Percentiles rank a stretch among this genome's conserved stretches.
Conservation (phyloP, 2,113 vertebrate genomes). For the Apistogramma diplotaenia region DNA sequence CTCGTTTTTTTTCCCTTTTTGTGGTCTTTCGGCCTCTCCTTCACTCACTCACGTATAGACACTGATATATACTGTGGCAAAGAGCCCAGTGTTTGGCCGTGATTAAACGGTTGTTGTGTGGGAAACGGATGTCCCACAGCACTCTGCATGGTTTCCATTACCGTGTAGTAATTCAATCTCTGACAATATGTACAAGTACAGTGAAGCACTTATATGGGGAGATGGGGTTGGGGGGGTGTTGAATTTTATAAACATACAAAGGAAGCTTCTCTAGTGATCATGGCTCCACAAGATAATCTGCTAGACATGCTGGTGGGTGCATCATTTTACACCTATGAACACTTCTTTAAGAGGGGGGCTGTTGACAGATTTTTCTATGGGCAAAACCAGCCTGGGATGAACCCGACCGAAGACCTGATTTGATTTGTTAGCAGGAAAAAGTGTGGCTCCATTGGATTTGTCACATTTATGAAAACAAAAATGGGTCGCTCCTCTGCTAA, state of each 20-base stretch:
- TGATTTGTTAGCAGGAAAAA: constrained; percentile 48
- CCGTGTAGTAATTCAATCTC: constrained; percentile 60
- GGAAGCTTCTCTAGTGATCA: constrained; percentile 8
- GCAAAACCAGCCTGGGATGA: constrained; percentile 3
- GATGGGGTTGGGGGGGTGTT: background rate
- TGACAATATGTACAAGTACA: constrained; percentile 46
- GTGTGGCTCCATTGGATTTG: constrained; percentile 68
- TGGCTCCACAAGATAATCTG: background rate
- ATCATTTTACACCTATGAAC: background rate
- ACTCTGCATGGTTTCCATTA: constrained; percentile 74
- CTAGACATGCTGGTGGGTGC: background rate
- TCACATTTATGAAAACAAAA: constrained; percentile 66
- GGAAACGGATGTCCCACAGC: constrained; percentile 75
- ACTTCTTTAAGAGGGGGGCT: background rate
- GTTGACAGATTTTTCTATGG: background rate
- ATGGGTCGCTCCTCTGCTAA: constrained; percentile 56
- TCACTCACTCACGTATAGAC: constrained; percentile 35
- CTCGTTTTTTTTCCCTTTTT: background rate
- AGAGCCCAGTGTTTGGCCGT: constrained; percentile 57
- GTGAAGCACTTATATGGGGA: constrained; percentile 54
- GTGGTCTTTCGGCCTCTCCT: constrained; percentile 26
- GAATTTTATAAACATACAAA: constrained; percentile 29
- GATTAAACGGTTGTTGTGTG: constrained; percentile 76
- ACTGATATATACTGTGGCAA: constrained; percentile 45
- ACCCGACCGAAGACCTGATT: constrained; percentile 32